Evolutionary conservation across 2,797 vertebrate species (phyloP).

Genomic region (Malurus splendens): DNA sequence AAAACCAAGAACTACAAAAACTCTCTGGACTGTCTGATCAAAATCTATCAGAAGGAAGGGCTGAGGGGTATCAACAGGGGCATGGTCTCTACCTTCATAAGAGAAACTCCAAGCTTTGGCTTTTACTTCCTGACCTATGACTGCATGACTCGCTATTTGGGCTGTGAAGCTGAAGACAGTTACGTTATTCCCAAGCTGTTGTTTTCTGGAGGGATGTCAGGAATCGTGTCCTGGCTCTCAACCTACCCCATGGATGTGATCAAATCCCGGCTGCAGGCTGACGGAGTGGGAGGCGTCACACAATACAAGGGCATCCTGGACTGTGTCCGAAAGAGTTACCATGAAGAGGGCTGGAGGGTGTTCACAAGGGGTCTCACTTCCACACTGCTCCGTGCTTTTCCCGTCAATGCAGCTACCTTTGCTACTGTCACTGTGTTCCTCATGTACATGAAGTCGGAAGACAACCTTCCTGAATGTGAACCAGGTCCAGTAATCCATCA

Average conservation of each 20-base stretch:
- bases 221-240: constrained; percentile 92
- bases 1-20: constrained; percentile 87
- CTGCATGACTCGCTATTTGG: constrained; percentile 82
- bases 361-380: constrained; percentile 93
- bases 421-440: constrained; percentile 92
- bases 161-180: constrained; percentile 84
- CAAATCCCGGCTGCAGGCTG: constrained; percentile 93
- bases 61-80: constrained; percentile 86
- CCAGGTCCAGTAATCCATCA: constrained; percentile 70
- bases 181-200: constrained; percentile 92
- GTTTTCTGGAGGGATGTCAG: constrained; percentile 89
- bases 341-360: constrained; percentile 86
- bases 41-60: constrained; percentile 89
- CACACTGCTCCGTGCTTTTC: constrained; percentile 92
- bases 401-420: constrained; percentile 93
- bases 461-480: constrained; percentile 76
- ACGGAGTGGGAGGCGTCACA: constrained; percentile 82
- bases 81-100: constrained; percentile 88
- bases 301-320: constrained; percentile 87
- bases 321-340: constrained; percentile 86
- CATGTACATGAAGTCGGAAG: constrained; percentile 77
- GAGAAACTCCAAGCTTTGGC: constrained; percentile 92
- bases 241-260: constrained; percentile 95
- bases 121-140: constrained; percentile 95
- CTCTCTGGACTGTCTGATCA: constrained; percentile 89